phyloP scores from a whole-genome alignment of 2,113 vertebrate species.

The Solenodon paradoxus region DNA sequence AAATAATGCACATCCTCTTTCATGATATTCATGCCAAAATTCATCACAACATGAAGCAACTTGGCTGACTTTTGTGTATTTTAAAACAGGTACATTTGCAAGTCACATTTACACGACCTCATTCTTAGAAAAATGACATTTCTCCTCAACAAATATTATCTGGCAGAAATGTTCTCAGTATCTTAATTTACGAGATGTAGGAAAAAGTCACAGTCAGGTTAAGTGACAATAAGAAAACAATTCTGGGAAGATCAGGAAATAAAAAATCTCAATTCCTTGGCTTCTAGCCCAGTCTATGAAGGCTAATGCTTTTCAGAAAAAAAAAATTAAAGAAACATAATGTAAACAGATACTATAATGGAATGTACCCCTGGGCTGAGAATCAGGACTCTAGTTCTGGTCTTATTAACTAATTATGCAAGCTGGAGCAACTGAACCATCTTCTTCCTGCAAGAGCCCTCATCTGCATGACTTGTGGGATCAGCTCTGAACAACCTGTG shows the following conservation, averaged over 20 bases:
- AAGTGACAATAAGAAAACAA: conserved; percentile 31
- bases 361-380: not conserved
- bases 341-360: not conserved
- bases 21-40: not conserved
- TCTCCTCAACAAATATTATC: not conserved
- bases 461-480: not conserved
- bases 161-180: not conserved
- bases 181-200: conserved; percentile 22
- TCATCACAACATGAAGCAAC: not conserved
- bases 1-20: not conserved
- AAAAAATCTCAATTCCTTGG: conserved; percentile 51
- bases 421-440: not conserved
- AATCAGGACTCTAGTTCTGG: not conserved
- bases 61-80: not conserved
- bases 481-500: not conserved
- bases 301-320: not conserved
- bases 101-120: not conserved
- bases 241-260: conserved; percentile 18
- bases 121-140: not conserved
- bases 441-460: not conserved
- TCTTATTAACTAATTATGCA: not conserved
- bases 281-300: not conserved
- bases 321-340: conserved; percentile 4
- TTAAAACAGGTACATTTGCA: not conserved
- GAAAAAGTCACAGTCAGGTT: not conserved